Evolutionary conservation across 1,140 invertebrate species (phyloP).

Genomic region (Drosophila murphyi): DNA sequence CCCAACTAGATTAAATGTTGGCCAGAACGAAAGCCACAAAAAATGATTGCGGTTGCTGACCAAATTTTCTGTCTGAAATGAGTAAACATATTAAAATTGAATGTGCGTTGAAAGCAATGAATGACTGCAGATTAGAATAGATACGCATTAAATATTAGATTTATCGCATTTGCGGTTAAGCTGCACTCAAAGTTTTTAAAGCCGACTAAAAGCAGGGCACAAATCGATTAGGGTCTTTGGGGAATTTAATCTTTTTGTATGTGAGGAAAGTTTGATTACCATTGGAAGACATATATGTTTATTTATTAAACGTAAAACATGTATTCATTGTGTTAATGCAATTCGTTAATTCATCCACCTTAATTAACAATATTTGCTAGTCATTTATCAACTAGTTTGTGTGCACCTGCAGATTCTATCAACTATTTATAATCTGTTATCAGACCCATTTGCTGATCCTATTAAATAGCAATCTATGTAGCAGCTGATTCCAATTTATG

Average conservation of each 20-base stretch:
- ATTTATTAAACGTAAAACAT: background rate
- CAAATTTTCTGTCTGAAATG: constrained; percentile 23
- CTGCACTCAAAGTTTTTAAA: constrained; percentile 50
- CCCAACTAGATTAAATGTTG: constrained; percentile 72
- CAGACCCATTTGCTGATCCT: constrained; percentile 39
- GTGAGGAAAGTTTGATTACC: background rate
- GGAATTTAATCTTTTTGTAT: background rate
- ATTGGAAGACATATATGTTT: background rate
- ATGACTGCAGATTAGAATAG: background rate
- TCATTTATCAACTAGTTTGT: background rate
- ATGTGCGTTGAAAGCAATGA: constrained; percentile 34
- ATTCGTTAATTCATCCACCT: background rate
- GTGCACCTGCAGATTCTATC: background rate
- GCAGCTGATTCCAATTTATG: constrained; percentile 59
- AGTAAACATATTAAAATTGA: constrained; percentile 60
- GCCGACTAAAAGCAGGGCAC: background rate
- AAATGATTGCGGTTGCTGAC: constrained; percentile 66
- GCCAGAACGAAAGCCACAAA: constrained; percentile 54
- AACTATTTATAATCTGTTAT: constrained; percentile 28
- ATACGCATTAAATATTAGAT: background rate
- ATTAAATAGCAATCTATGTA: constrained; percentile 61
- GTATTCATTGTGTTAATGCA: background rate
- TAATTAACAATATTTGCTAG: constrained; percentile 27
- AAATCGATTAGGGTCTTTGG: background rate
- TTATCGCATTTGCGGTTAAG: constrained; percentile 52